These are phyloP conservation scores for Matsumurasca onukii DNA, from an alignment of 1,140 invertebrate species.

Conservation along the genomic window DNA sequence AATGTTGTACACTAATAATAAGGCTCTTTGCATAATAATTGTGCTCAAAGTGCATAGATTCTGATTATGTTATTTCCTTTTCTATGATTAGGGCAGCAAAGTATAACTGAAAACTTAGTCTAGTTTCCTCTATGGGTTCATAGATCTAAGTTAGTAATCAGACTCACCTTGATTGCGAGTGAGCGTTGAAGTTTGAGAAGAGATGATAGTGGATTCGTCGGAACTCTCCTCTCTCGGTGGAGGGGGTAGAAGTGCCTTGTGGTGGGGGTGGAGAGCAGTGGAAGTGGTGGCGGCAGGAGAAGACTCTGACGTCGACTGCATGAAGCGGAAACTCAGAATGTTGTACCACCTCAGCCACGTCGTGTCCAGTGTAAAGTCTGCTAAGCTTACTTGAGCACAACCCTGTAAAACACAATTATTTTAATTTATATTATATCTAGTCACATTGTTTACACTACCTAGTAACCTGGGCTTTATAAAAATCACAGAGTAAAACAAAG, in stretches of 20 bases:
- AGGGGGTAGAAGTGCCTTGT: slow-evolving; percentile 36
- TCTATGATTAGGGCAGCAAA: too few relatives aligned
- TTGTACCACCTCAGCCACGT: slow-evolving; percentile 92
- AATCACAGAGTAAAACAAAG: too few relatives aligned
- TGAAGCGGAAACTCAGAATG: slow-evolving; percentile 84
- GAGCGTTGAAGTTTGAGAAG: slow-evolving; percentile 92
- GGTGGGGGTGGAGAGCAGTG: not conserved
- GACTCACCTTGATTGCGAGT: slow-evolving; percentile 82
- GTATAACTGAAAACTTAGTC: too few relatives aligned
- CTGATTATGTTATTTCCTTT: too few relatives aligned
- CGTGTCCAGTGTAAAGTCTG: slow-evolving; percentile 85
- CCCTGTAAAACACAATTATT: slow-evolving; percentile 64
- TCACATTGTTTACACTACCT: too few relatives aligned
- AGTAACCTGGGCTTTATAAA: too few relatives aligned
- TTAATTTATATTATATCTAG: too few relatives aligned
- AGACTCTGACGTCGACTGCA: slow-evolving; percentile 51
- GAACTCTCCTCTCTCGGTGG: slow-evolving; percentile 82
- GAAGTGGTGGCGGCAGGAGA: not conserved
- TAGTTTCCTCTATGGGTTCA: too few relatives aligned
- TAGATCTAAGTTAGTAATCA: too few relatives aligned
- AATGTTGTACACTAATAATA: too few relatives aligned
- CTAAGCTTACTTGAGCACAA: slow-evolving; percentile 91
- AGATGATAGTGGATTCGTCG: slow-evolving; percentile 95
- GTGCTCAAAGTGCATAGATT: too few relatives aligned
- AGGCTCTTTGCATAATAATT: too few relatives aligned